Evolutionary conservation across 1,140 invertebrate species (phyloP), one percentile per base, ranked within the genome.

Genomic region (Tetragonula clypearis): DNA sequence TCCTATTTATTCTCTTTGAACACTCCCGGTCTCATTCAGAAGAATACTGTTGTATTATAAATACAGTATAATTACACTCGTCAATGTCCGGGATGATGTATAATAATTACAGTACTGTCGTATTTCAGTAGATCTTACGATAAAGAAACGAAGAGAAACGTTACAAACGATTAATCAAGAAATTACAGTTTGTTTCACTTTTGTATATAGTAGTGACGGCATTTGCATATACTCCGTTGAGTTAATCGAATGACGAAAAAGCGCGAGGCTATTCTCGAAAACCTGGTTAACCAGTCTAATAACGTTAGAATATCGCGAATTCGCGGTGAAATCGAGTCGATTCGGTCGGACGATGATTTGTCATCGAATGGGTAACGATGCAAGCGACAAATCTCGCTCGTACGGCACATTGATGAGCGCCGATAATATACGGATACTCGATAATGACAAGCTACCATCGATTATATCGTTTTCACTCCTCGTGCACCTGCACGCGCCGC

Each of bases 351-450:
- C 74, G 82, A 90, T 82, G 87, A 92, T 92, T 91, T 91, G 91
- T 92, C 89, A 73, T 73, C 84, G 77, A 53, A 83, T 78, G 87
- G 82, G 86, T 83, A 90, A 86, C 86, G 88, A 90, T 87, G 86
- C 91, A 81, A 86, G 86, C 91, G 90, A 90, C 90, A 88, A 90
- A 90, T 91, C 89, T 90, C 89, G 79, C 88, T 90, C 82, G 76
- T 78, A 30, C 49, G 82, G 79, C 88, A 62, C 79, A 90, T 91
- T 85, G 87, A 82, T 58, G 88, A 79, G 74, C 81, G 69, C 79
- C 87, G 89, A 91, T 90, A 89, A 87, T 84, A 72, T 58, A 72
- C 73, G 89, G 41, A 85, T 86, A 86, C 60, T 56, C 82, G 84
- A 86, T 91, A 90, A 91, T 89, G 86, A 87, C 88, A 80, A 81